Base-by-base conservation (phyloP, 2,797 vertebrate species). In the Streptopelia turtur region DNA sequence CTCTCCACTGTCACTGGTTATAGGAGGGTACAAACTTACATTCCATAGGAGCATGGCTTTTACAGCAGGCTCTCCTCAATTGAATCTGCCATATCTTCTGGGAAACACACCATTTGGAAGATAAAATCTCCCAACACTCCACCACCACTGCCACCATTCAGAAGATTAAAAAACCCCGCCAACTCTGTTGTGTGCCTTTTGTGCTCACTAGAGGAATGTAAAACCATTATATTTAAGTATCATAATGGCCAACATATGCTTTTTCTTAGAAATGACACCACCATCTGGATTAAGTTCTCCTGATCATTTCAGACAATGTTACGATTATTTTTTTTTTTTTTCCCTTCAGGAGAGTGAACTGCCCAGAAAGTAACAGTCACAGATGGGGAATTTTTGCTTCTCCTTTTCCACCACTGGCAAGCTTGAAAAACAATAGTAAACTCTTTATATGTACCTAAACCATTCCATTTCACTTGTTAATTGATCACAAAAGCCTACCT, bases 231-330 rank as follows among this genome's bases (percentile, higher is more conserved):
- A 97, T 98, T 98, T 98, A 98, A 98, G 97, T 96, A 98, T 98
- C 97, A 98, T 98, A 98, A 98, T 98, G 97, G 97, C 97, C 97
- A 98, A 96, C 98, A 98, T 98, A 98, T 98, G 98, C 97, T 98
- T 97, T 98, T 98, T 98, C 98, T 97, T 98, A 98, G 97, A 98
- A 98, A 97, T 96, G 97, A 98, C 97, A 97, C 96, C 90, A 85
- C 98, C 98, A 98, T 98, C 98, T 98, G 98, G 98, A 97, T 98
- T 97, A 98, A 97, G 96, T 98, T 98, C 96, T 97, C 96, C 95
- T 97, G 97, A 97, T 97, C 95, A 97, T 98, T 98, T 98, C 98
- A 98, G 97, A 98, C 96, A 97, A 93, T 97, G 96, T 96, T 98
- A 95, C 57, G 78, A 97, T 94, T 94, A 94, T 96, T 90, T 50